A percentile compares a stretch with the other conserved stretches of the same genome.
These are phyloP conservation scores for Oryctes rhinoceros DNA, from an alignment of 1,140 invertebrate species.

Conservation along the genomic window DNA sequence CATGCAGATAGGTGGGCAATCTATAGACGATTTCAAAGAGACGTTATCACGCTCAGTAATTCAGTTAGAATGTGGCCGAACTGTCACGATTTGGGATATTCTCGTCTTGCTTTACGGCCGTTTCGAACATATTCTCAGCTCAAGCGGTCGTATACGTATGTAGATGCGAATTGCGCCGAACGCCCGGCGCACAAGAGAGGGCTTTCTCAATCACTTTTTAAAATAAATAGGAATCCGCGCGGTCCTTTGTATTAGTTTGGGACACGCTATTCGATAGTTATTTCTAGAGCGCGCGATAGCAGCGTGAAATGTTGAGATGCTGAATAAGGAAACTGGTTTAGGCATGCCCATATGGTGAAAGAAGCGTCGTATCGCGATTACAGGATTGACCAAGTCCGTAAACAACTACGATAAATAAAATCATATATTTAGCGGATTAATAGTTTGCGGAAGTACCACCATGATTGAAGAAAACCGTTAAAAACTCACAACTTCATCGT, in stretches of 20 bases:
- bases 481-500: no score
- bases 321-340: slow-evolving; percentile 9
- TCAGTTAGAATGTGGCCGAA: slow-evolving; percentile 43
- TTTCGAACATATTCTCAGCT: slow-evolving; percentile 43
- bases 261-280: slow-evolving; percentile 8
- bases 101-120: slow-evolving; percentile 4
- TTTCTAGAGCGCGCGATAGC: not conserved
- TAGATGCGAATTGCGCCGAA: slow-evolving; percentile 45
- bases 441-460: no score
- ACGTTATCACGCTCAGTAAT: slow-evolving; percentile 44
- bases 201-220: slow-evolving; percentile 47
- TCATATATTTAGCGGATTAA: no score
- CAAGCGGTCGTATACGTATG: slow-evolving; percentile 44
- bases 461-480: no score
- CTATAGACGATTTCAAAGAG: slow-evolving; percentile 48
- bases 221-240: slow-evolving; percentile 45
- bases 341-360: not conserved
- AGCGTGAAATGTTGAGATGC: not conserved
- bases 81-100: slow-evolving; percentile 5
- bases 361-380: not conserved
- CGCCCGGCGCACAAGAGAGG: slow-evolving; percentile 34
- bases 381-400: no score
- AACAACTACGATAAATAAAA: no score
- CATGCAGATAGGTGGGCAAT: slow-evolving; percentile 49
- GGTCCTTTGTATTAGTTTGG: slow-evolving; percentile 25